Conservation (phyloP, 1,140 invertebrate genomes). For the Lepidostoma basale region DNA sequence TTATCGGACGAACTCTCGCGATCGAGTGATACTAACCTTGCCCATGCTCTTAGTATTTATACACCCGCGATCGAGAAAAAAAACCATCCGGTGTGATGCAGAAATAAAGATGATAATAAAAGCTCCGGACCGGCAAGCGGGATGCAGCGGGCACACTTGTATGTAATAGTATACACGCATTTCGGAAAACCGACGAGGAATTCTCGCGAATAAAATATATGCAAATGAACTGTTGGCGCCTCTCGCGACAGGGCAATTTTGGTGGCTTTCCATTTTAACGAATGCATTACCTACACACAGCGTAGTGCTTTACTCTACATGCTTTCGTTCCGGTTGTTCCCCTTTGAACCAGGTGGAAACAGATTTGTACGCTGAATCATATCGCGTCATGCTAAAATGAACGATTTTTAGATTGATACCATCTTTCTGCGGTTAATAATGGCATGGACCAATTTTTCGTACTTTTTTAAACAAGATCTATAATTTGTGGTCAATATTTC, state of each 20-base stretch:
- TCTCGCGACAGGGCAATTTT: not conserved
- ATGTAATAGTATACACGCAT: conserved; percentile 17
- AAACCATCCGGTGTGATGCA: conserved; percentile 24
- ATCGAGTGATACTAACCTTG: conserved; percentile 45
- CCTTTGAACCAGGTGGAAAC: not conserved
- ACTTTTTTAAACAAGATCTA: too few species aligned
- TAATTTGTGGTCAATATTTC: too few species aligned
- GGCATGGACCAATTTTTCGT: too few species aligned
- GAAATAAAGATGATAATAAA: conserved; percentile 39
- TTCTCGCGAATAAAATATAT: conserved; percentile 35
- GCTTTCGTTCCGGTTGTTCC: not conserved
- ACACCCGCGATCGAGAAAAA: conserved; percentile 29
- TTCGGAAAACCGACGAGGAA: conserved; percentile 31
- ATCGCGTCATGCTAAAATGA: not conserved
- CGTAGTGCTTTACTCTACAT: too few species aligned
- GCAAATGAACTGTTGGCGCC: conserved; percentile 24
- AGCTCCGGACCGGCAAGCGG: not conserved
- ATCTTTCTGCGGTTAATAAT: too few species aligned
- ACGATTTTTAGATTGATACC: not conserved
- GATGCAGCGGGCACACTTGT: not conserved
- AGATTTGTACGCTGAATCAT: not conserved
- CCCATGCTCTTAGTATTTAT: conserved; percentile 37
- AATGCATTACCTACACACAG: not conserved
- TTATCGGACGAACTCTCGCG: conserved; percentile 29
- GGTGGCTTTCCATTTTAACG: conserved; percentile 22